Base-by-base conservation (phyloP, 1,140 invertebrate genomes). In the Himalopsyche phryganea region DNA sequence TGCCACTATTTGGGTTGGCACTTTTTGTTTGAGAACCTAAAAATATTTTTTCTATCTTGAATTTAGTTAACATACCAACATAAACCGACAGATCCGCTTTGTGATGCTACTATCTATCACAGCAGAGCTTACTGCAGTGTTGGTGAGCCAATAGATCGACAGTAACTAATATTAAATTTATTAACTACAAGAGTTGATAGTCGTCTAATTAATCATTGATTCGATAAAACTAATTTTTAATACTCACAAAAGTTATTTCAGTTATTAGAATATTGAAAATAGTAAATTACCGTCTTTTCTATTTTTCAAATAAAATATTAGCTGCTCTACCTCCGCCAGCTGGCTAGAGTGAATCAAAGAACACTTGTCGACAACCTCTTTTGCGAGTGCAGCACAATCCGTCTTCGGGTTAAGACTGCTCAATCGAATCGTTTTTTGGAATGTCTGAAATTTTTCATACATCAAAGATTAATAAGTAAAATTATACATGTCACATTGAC, bases 241-340 rank as follows among this genome's bases (percentile, higher is more conserved):
- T n/a, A n/a, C n/a, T n/a, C n/a, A n/a, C n/a, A n/a, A n/a, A n/a
- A n/a, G n/a, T n/a, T n/a, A n/a, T n/a, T n/a, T n/a, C n/a, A n/a
- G n/a, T n/a, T n/a, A n/a, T n/a, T n/a, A n/a, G n/a, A n/a, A n/a
- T n/a, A n/a, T n/a, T n/a, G n/a, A n/a, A n/a, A n/a, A n/a, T n/a
- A n/a, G n/a, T n/a, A n/a, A n/a, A n/a, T 77, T 80, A 61, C 62
- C 64, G 17, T 76, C 68, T 72, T 87, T 87, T 53, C 93, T 81
- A 73, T 89, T 93, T 74, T 95, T 90, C 19, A 97, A 77, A 76
- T 95, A 96, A 72, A 89, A 91, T 62, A 96, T 86, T n/a, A 94
- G 80, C 68, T 95, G 92, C 71, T 96, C 91, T 3, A 97, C 88
- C 77, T 96, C 92, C 9, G 83, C 80, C 18, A 91, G 67, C 72